phyloP scores from a whole-genome alignment of 2,797 vertebrate genomes.

The Ibycter americanus region DNA sequence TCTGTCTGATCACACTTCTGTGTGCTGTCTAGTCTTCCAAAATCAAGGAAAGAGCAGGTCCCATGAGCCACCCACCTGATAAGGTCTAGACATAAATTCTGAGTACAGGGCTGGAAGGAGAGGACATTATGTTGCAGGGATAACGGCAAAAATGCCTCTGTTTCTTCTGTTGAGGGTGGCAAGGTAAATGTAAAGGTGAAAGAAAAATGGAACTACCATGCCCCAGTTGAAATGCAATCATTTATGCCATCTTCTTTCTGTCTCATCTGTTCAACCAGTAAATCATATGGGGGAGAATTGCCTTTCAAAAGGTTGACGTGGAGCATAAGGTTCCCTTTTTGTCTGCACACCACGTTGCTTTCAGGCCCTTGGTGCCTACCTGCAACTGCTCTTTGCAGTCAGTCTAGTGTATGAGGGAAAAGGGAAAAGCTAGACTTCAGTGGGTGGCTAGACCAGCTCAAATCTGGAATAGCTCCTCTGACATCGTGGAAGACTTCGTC shows the following conservation, averaged over 20 bases:
- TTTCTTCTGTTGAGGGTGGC: background rate
- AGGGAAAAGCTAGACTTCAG: background rate
- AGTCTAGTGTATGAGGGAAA: background rate
- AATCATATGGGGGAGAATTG: background rate
- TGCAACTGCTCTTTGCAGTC: background rate
- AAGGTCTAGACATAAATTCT: background rate
- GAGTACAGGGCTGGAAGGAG: background rate
- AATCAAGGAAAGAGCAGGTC: background rate
- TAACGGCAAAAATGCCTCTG: background rate
- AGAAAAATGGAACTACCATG: background rate
- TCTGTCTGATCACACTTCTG: background rate
- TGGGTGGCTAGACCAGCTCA: background rate
- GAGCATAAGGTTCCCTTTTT: background rate
- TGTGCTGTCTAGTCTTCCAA: background rate
- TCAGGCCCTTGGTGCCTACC: background rate
- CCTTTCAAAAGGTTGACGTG: background rate
- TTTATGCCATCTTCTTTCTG: background rate
- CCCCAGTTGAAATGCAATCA: background rate
- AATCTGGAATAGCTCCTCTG: background rate
- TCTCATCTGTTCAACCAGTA: background rate
- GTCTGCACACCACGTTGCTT: accelerated
- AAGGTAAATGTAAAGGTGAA: background rate
- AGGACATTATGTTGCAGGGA: background rate
- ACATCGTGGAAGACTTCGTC: background rate
- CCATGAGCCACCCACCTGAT: background rate